Percentiles rank a stretch among this genome's conserved stretches.
phyloP scores from a whole-genome alignment of 2,888 invertebrate genomes.

The Athetis lepigone region DNA sequence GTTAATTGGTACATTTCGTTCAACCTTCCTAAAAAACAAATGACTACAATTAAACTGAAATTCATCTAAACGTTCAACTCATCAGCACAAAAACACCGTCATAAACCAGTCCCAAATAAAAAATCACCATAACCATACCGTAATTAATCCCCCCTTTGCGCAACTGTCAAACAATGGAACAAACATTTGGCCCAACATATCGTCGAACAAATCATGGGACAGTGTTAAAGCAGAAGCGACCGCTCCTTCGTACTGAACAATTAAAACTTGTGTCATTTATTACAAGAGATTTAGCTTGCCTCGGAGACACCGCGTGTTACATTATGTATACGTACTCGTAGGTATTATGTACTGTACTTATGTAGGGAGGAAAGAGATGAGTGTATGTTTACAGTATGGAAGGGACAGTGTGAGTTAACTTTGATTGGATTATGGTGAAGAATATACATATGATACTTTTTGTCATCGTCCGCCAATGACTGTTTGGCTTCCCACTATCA shows the following conservation, averaged over 20 bases:
- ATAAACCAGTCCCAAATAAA: constrained; percentile 10
- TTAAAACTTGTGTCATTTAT: constrained; percentile 69
- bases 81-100: not conserved
- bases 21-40: not conserved
- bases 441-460: too few relatives aligned
- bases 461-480: too few relatives aligned
- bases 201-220: constrained; percentile 57
- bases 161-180: constrained; percentile 50
- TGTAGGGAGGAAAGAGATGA: not conserved
- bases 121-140: constrained; percentile 16
- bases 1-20: not conserved
- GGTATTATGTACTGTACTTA: not conserved
- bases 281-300: constrained; percentile 59
- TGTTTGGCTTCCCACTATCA: too few relatives aligned
- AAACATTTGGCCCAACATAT: constrained; percentile 57
- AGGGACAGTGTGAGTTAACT: too few relatives aligned
- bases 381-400: not conserved
- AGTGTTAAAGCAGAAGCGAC: constrained; percentile 57
- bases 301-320: constrained; percentile 54
- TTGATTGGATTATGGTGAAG: too few relatives aligned
- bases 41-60: not conserved
- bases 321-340: constrained; percentile 29
- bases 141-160: constrained; percentile 26
- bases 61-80: not conserved
- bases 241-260: constrained; percentile 58